Evolutionary conservation across 2,113 vertebrate species (phyloP), one percentile per base, ranked within the genome.

Genomic region (Lepisosteus oculatus): DNA sequence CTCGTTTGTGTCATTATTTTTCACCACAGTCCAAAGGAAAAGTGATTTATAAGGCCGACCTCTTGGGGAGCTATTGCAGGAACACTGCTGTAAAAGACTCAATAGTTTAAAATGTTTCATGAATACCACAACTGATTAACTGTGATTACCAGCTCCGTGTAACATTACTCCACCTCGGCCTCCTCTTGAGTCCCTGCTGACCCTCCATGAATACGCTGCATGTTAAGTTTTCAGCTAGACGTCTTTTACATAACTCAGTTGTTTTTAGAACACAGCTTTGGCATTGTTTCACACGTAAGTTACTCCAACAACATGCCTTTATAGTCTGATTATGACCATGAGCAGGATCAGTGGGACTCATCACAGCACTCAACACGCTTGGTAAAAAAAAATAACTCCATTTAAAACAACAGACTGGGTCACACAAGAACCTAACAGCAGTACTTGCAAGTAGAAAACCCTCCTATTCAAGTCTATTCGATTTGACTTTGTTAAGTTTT

Each of bases 1-100:
- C 74, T 68, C 76, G 29, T 82, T 87, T 92, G 87, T 91, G 81
- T 69, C 65, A 6, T 14, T 44, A 45, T 62, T 73, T 63, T 72
- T 70, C 78, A 68, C 66, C 41, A 67, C 66, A 11, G 65, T 68
- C 42, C 72, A 12, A 43, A 69, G 71, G 79, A 78, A 80, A 74
- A 61, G 59, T 61, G 59, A 61, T 61, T 61, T 61, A 61, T 61
- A 67, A 73, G 76, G 77, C 72, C 72, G 61, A 71, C 59, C 72
- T 79, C 75, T 72, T 56, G 67, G 71, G 81, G 74, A 72, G 61
- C 56, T 17, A 12, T 57, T 15, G 54, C 62, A 63, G 69, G 70
- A 74, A 65, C 63, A 43, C 15, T 14, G 59, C 61, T 61, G 14
- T 78, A 68, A 74, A 80, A 68, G 76, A 74, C 67, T 66, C 74